These are phyloP conservation scores for Pangasius krempfi DNA, from an alignment of 2,797 vertebrate species.

Conservation along the genomic window DNA sequence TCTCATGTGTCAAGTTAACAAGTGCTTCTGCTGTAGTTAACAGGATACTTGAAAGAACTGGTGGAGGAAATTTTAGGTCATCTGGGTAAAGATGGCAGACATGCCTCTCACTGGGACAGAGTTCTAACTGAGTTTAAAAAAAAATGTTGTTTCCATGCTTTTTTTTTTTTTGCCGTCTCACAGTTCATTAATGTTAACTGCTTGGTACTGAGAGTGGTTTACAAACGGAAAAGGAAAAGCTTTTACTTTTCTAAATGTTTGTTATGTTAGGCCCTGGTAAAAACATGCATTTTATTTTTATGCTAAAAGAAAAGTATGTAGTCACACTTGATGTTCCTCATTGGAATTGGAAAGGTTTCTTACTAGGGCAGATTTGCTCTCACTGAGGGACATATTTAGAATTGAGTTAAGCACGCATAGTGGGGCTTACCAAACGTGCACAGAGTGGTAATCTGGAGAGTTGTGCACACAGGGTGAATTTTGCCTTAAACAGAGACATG, in stretches of 20 bases:
- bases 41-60: not conserved
- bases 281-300: not conserved
- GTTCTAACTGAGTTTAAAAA: not conserved
- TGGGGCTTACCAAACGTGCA: not conserved
- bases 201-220: not conserved
- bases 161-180: not conserved
- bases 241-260: not conserved
- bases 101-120: not conserved
- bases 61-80: conserved; percentile 7
- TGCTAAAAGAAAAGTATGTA: not conserved
- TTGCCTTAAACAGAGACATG: not conserved
- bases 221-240: not conserved
- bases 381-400: not conserved
- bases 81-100: not conserved
- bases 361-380: not conserved
- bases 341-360: not conserved
- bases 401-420: not conserved
- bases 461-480: not conserved
- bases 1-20: conserved; percentile 11
- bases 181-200: not conserved
- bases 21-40: conserved; percentile 17
- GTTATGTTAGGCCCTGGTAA: not conserved
- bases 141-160: not conserved
- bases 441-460: not conserved
- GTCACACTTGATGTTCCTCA: not conserved